Evolutionary conservation across 2,888 invertebrate species (phyloP), one percentile per base, ranked within the genome.

Genomic region (Caenorhabditis drosophilae): DNA sequence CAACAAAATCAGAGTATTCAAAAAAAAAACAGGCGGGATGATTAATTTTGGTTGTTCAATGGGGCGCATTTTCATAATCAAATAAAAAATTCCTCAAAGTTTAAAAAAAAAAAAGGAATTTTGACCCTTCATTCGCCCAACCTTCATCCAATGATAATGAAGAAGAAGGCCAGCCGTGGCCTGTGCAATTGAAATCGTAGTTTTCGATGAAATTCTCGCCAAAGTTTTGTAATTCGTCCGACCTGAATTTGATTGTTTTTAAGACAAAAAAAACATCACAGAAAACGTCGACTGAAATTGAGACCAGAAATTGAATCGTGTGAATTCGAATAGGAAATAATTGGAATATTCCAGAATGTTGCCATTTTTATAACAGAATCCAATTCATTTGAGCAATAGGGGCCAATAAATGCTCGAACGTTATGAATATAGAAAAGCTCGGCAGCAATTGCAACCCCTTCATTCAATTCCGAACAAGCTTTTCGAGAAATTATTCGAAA

Each of bases 301-400:
- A 70, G 26, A 47, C 67, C 69, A 50, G 34, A 70, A 36, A 81
- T 67, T 9, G 74, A 66, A 31, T 71, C 78, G 27, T 67, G 68
- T 15, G 80, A 67, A 18, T 79, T 72, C 52, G 78, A 75, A 66
- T 81, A 81, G 9, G 79, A 81, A 47, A 81, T 77, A 45, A 82
- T 73, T 2, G 81, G 81, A 31, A 81, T 72, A 53, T 81, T 82
- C 79, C 81, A 81, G 60, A 78, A 81, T 7, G 81, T 75, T 0
- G 81, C 79, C 81, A 81, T 81, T 54, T 82, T 81, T 4, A 76
- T 73, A n/a, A 81, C 81, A 1, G 81, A 75, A 46, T 81, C 81
- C 67, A 81, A 49, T 64, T 81, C 81, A 66, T 77, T 66, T 38
- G 73, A 67, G 57, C 81, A 81, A 58, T 81, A 81, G n/a, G 81